These are phyloP conservation scores for Labrus mixtus DNA, from an alignment of 2,113 vertebrate genomes.

Conservation along the genomic window DNA sequence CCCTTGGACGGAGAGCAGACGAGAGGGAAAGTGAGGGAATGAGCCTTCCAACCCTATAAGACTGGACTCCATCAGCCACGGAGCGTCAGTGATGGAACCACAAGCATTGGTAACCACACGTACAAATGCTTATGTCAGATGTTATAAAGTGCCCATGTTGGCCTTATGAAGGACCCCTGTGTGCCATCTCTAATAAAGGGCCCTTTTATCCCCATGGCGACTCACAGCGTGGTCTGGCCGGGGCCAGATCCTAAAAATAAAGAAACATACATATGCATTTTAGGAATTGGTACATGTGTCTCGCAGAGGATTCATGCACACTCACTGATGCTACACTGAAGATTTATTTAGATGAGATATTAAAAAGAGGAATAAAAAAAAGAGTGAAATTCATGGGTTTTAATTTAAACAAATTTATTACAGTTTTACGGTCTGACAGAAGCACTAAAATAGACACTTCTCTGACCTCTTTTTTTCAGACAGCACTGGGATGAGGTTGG, in stretches of 20 bases:
- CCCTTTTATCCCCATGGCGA: slow-evolving; percentile 65
- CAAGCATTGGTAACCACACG: slow-evolving; percentile 69
- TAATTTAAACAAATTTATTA: slow-evolving; percentile 59
- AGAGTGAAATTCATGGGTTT: slow-evolving; percentile 25
- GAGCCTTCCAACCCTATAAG: slow-evolving; percentile 38
- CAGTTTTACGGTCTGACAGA: slow-evolving; percentile 63
- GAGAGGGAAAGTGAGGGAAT: slow-evolving; percentile 29
- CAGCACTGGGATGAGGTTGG: slow-evolving; percentile 62
- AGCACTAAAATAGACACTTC: slow-evolving; percentile 52
- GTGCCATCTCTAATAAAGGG: slow-evolving; percentile 77
- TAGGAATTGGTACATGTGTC: slow-evolving; percentile 59
- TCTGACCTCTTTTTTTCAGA: slow-evolving; percentile 47
- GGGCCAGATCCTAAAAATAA: slow-evolving; percentile 67
- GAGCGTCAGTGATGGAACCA: slow-evolving; percentile 67
- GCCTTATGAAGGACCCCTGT: slow-evolving; percentile 77
- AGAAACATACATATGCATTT: slow-evolving; percentile 73
- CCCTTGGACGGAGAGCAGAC: not conserved
- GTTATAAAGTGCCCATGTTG: slow-evolving; percentile 72
- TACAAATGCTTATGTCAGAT: slow-evolving; percentile 79
- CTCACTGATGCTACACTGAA: slow-evolving; percentile 35
- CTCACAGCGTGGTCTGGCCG: slow-evolving; percentile 64
- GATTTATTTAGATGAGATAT: slow-evolving; percentile 39
- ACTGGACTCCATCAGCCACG: slow-evolving; percentile 58
- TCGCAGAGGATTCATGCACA: slow-evolving; percentile 40
- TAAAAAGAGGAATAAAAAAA: slow-evolving; percentile 14